These are phyloP conservation scores for Polydesmus complanatus DNA, from an alignment of 2,888 invertebrate genomes.

Conservation along the genomic window DNA sequence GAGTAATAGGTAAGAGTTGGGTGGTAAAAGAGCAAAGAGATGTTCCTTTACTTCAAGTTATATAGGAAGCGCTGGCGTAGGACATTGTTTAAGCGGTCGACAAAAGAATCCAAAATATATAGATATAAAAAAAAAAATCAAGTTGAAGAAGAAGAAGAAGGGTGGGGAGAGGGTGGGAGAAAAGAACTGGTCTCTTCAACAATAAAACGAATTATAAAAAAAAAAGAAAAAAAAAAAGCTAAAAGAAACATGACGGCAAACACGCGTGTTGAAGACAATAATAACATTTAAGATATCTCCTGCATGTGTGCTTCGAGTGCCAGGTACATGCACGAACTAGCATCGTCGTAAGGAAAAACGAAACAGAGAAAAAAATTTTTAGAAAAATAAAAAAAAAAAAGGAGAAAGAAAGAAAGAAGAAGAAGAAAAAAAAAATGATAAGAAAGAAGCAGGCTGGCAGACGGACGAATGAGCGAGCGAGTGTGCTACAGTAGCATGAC, in stretches of 20 bases:
- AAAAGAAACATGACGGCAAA: background rate
- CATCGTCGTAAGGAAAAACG: background rate
- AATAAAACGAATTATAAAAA: no score
- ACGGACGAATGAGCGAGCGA: background rate
- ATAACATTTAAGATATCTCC: slow-evolving; percentile 1
- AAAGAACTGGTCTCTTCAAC: background rate
- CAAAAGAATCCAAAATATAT: no score
- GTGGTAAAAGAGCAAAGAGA: no score
- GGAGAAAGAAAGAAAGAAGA: background rate
- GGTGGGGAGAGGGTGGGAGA: background rate
- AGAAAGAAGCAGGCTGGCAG: background rate
- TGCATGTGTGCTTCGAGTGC: background rate
- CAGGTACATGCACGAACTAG: background rate
- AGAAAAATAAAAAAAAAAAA: background rate
- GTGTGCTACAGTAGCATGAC: slow-evolving; percentile 14
- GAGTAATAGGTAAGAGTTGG: no score
- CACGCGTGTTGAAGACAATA: background rate
- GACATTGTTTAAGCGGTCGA: background rate
- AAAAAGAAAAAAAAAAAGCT: background rate
- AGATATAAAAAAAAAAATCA: no score
- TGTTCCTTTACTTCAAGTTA: no score
- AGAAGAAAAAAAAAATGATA: background rate
- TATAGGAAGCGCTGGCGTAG: no score
- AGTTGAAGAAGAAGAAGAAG: background rate
- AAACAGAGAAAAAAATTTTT: background rate